Percentiles rank a stretch among this genome's conserved stretches.
Conservation (phyloP, 37 sponge, comb jelly and placozoan genomes). For the Petrosia ficiformis region DNA sequence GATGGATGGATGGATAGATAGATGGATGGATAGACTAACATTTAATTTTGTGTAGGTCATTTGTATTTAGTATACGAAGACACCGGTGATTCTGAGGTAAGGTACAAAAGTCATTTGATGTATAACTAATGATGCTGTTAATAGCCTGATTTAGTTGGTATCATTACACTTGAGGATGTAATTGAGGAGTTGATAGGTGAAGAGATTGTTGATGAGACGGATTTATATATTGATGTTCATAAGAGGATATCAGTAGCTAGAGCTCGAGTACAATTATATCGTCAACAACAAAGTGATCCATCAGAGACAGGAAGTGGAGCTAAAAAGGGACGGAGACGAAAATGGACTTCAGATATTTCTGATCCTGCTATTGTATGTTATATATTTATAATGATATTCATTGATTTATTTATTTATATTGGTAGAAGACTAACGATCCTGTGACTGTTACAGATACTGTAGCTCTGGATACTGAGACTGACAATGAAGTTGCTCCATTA, state of each 20-base stretch:
- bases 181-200: slow-evolving; percentile 92
- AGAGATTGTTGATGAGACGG: slow-evolving; percentile 89
- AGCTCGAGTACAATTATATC: slow-evolving; percentile 23
- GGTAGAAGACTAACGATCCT: too few relatives aligned
- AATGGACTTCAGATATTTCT: too few relatives aligned
- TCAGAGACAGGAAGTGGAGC: not conserved
- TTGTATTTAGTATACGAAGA: slow-evolving; percentile 51
- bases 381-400: too few relatives aligned
- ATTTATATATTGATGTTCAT: slow-evolving; percentile 60
- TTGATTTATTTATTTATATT: too few relatives aligned
- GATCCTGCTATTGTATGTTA: too few relatives aligned
- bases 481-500: too few relatives aligned
- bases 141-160: slow-evolving; percentile 57
- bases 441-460: too few relatives aligned
- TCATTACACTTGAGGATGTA: slow-evolving; percentile 86
- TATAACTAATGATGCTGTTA: too few relatives aligned
- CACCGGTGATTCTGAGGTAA: slow-evolving; percentile 23
- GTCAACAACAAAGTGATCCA: slow-evolving; percentile 9
- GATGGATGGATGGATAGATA: too few relatives aligned
- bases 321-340: not conserved
- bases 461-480: too few relatives aligned
- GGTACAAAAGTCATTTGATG: too few relatives aligned
- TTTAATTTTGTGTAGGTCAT: slow-evolving; percentile 45
- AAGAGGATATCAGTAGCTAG: slow-evolving; percentile 43
- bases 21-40: not conserved